phyloP scores from a whole-genome alignment of 2,113 vertebrate genomes.

The Nettapus auritus region DNA sequence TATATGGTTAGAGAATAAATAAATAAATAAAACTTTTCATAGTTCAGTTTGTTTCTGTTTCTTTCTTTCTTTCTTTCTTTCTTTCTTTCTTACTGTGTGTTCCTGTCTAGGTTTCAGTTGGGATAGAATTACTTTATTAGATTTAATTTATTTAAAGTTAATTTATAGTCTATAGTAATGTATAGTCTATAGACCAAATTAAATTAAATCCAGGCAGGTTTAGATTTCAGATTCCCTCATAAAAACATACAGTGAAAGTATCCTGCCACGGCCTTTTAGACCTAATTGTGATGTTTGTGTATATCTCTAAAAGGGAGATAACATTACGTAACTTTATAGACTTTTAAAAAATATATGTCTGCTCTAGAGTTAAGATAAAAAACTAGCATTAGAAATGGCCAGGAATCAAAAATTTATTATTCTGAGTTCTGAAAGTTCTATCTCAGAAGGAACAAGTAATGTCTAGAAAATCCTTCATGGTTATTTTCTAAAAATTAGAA shows the following conservation, averaged over 20 bases:
- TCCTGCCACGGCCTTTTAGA: background rate
- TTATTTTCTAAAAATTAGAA: background rate
- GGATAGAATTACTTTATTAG: background rate
- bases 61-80: too few species aligned
- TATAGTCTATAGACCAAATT: background rate
- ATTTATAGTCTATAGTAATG: background rate
- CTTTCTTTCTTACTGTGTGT: background rate
- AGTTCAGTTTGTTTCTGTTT: background rate
- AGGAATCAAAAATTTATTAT: background rate
- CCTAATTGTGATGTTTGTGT: background rate
- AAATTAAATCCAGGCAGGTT: background rate
- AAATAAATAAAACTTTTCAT: background rate
- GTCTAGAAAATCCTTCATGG: rapidly evolving
- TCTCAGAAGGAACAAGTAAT: background rate
- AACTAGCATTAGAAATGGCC: background rate
- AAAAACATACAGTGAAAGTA: background rate
- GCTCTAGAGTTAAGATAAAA: background rate
- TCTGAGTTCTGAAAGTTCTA: background rate
- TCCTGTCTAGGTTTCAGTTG: background rate
- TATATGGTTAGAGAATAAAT: background rate
- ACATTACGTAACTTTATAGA: background rate
- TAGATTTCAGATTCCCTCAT: background rate
- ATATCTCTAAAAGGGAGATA: background rate
- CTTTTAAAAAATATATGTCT: background rate
- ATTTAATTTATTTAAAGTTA: background rate